Percentiles rank a stretch among this genome's conserved stretches.
phyloP scores from a whole-genome alignment of 1,140 invertebrate genomes.

The Diuraphis noxia region DNA sequence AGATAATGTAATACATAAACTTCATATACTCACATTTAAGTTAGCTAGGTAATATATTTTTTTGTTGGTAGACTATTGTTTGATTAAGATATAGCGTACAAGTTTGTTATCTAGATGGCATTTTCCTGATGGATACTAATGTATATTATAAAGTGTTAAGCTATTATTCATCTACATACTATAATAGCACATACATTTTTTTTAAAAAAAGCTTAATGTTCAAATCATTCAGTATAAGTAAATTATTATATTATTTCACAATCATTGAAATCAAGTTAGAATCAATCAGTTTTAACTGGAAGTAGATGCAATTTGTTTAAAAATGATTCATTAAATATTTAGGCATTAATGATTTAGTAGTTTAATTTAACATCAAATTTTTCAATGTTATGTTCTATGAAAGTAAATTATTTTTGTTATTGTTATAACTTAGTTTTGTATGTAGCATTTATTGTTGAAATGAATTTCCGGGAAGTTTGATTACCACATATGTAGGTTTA shows the following conservation, averaged over 20 bases:
- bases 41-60: background rate
- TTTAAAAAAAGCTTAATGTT: background rate
- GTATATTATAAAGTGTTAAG: background rate
- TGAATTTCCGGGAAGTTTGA: background rate
- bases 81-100: slow-evolving; percentile 2
- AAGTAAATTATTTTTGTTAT: background rate
- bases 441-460: background rate
- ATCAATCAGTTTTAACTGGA: background rate
- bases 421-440: background rate
- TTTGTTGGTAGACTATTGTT: slow-evolving; percentile 14
- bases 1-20: background rate
- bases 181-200: background rate
- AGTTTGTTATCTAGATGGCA: background rate
- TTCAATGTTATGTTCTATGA: background rate
- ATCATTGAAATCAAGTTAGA: background rate
- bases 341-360: background rate
- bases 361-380: background rate
- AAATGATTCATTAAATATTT: background rate
- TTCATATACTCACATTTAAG: background rate
- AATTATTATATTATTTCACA: background rate
- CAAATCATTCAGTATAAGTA: background rate
- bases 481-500: background rate
- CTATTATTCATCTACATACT: background rate
- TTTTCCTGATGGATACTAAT: background rate
- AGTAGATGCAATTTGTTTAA: background rate